Base-by-base conservation (phyloP, 2,113 vertebrate species). In the Regulus satrapa region DNA sequence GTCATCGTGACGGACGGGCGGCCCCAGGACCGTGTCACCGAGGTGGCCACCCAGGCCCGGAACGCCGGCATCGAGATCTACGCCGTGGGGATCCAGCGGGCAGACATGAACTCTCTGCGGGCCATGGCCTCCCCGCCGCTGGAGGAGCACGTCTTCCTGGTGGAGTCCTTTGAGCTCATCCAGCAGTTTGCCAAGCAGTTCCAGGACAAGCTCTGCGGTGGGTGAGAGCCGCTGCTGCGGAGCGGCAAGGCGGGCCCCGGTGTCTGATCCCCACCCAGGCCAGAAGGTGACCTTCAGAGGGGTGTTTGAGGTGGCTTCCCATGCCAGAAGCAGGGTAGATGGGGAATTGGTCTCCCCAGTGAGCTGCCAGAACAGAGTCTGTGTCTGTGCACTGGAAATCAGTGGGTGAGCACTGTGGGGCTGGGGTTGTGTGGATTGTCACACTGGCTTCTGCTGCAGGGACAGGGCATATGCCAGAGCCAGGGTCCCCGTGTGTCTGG, bases 121-220 rank as follows among this genome's bases (percentile, higher is more conserved):
- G 99, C 99, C 93, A 99, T 99, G 99, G 99, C 99, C 4, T 99
- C 99, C 0, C 98, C 98, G 0, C 99, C 99, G 0, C 98, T 99
- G 14, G 99, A 99, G 66, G 98, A 99, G 89, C 99, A 99, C 6
- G 99, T 99, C 88, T 99, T 99, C 97, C 98, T 99, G 77, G 99
- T 99, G 29, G 99, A 99, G 96, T 98, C 98, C 72, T 99, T 99
- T 0, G 99, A 99, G 86, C 98, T 99, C 11, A 99, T 99, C 85
- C 98, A 99, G 94, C 98, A 99, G 97, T 99, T 99, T 2, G 99
- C 99, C 26, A 98, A 98, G 58, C 99, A 99, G 97, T 99, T 99
- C 96, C 99, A 99, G 97, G 98, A 99, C 95, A 99, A 99, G 91
- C 98, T 99, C 68, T 99, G 99, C 0, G 98, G 99, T 99, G 94